Conservation (phyloP, 2,888 invertebrate species). For the Rugalucina vietnamica region DNA sequence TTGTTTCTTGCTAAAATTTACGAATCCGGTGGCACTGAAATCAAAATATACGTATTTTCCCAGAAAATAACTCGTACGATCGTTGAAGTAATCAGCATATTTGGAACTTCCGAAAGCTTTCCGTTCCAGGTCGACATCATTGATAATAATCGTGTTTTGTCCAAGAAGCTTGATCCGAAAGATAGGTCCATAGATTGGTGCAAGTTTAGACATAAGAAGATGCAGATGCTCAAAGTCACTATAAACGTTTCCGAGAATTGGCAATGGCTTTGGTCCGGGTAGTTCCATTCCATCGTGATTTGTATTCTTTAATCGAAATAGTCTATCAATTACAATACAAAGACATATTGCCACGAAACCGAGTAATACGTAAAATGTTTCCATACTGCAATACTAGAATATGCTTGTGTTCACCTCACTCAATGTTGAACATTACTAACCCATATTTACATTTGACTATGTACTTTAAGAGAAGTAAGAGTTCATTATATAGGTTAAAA, state of each 20-base stretch:
- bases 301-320: no score
- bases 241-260: background rate
- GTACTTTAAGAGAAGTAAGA: no score
- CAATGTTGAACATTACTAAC: no score
- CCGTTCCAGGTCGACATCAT: background rate
- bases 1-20: background rate
- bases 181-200: background rate
- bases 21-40: background rate
- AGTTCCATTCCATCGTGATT: background rate
- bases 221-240: background rate
- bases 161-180: background rate
- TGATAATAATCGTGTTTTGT: background rate
- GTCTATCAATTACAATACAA: no score
- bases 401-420: no score
- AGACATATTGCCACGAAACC: no score
- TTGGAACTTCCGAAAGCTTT: background rate
- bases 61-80: background rate
- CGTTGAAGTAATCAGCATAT: constrained; percentile 1
- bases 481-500: no score
- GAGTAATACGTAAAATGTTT: no score
- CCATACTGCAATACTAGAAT: no score
- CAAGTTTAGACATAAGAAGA: background rate
- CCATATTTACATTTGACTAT: no score
- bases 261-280: background rate
- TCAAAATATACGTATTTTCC: background rate